phyloP scores from a whole-genome alignment of 2,888 invertebrate species.

The Brenthis daphne region DNA sequence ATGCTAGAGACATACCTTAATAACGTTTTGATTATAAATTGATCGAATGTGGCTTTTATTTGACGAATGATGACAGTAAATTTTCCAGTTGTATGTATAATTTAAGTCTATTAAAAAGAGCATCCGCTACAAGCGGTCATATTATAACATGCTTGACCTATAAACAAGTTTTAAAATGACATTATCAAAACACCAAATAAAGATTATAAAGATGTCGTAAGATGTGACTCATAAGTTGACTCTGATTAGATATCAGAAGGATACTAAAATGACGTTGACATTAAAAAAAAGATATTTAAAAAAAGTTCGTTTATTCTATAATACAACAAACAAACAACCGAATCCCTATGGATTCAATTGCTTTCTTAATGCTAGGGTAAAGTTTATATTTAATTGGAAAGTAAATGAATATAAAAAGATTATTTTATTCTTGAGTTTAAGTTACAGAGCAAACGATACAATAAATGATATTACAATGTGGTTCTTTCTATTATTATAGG shows the following conservation, averaged over 20 bases:
- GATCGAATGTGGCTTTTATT: not conserved
- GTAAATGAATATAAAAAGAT: too few relatives aligned
- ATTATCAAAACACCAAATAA: not conserved
- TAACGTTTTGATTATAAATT: not conserved
- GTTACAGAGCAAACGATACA: not conserved
- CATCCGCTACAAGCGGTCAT: too few relatives aligned
- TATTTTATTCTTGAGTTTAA: too few relatives aligned
- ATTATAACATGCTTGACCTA: not conserved
- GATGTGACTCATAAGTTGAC: not conserved
- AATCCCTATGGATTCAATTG: too few relatives aligned
- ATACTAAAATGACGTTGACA: not conserved
- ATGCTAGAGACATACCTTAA: not conserved
- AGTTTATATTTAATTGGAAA: too few relatives aligned
- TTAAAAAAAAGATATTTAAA: not conserved
- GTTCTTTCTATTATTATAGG: not conserved
- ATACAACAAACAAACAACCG: too few relatives aligned
- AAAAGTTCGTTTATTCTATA: not conserved
- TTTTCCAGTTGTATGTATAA: not conserved
- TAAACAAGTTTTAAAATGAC: conserved; percentile 10
- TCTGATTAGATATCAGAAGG: not conserved
- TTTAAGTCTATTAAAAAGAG: too few relatives aligned
- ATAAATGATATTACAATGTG: not conserved
- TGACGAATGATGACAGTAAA: not conserved
- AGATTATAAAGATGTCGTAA: conserved; percentile 6
- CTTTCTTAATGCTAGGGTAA: too few relatives aligned